A percentile compares a stretch with the other conserved stretches of the same genome.
Evolutionary conservation across 2,797 vertebrate genomes (phyloP).

Genomic region (Jordanella pulchra): DNA sequence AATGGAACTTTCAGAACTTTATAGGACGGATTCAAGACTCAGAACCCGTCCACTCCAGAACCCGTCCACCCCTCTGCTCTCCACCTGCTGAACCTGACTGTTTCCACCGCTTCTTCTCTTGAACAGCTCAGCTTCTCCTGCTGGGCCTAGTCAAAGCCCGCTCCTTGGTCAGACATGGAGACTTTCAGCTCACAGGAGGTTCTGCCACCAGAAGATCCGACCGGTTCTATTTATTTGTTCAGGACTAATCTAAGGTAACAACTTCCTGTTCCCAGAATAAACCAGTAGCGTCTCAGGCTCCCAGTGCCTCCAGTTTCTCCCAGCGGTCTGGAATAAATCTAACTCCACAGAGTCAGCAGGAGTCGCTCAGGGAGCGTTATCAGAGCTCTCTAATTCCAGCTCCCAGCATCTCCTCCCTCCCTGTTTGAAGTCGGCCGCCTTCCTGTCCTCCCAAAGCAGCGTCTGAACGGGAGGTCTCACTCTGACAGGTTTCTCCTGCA

Average conservation of each 20-base stretch:
- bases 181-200: no score
- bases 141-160: no score
- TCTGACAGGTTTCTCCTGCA: neutral
- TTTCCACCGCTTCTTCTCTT: no score
- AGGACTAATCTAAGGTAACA: neutral
- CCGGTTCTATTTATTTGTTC: neutral
- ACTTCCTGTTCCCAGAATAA: constrained; percentile 13
- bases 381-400: constrained; percentile 15
- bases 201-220: no score
- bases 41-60: no score
- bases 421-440: constrained; percentile 7
- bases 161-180: no score
- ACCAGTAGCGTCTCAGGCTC: neutral
- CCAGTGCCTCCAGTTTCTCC: constrained; percentile 3
- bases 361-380: constrained; percentile 21
- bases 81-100: no score
- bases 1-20: no score
- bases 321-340: constrained; percentile 3
- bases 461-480: constrained; percentile 13
- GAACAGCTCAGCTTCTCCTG: no score
- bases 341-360: neutral
- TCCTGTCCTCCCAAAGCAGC: constrained; percentile 25
- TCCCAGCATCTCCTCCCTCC: constrained; percentile 11
- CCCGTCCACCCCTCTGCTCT: no score
- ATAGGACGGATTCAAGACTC: no score